Evolutionary conservation across 2,888 invertebrate genomes (phyloP).

Genomic region (Agriopis marginaria): DNA sequence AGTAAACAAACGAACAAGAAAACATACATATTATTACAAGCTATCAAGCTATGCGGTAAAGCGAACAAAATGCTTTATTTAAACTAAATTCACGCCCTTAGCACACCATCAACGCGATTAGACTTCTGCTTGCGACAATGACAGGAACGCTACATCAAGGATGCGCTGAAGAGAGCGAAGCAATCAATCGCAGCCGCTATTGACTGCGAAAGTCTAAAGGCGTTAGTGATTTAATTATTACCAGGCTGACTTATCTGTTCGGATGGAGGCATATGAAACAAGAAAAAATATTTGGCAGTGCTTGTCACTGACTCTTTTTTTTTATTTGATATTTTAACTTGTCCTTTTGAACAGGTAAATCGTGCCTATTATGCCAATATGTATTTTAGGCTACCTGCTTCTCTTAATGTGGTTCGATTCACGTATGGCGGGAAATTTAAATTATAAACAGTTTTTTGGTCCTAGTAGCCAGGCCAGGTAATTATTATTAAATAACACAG

Average conservation of each 20-base stretch:
- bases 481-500: no score
- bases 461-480: no score
- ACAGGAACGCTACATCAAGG: neutral
- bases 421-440: no score
- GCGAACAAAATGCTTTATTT: constrained; percentile 1
- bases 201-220: neutral
- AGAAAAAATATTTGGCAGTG: neutral
- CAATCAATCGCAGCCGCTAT: no score
- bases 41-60: constrained; percentile 1
- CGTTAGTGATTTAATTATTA: neutral
- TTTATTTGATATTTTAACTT: no score
- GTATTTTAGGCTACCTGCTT: no score
- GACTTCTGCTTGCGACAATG: no score
- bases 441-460: no score
- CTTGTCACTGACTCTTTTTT: no score
- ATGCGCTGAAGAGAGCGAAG: neutral
- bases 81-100: neutral
- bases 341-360: no score
- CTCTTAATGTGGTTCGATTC: no score
- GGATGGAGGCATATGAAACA: neutral
- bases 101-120: neutral
- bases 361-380: no score
- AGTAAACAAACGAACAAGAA: neutral
- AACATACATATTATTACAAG: neutral
- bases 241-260: neutral